phyloP scores from a whole-genome alignment of 2,113 vertebrate species.

The Oceanites oceanicus region DNA sequence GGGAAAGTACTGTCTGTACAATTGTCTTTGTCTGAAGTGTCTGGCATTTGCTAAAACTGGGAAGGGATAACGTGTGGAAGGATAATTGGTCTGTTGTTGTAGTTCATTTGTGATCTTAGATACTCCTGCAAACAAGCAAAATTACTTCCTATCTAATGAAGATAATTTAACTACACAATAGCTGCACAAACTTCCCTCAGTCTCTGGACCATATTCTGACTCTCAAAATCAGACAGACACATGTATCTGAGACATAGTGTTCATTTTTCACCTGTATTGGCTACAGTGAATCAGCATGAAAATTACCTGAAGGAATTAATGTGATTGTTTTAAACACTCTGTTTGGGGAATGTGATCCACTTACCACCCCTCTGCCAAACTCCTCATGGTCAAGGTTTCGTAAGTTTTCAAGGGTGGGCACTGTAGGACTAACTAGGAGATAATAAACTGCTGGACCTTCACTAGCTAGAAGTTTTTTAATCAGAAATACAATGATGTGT shows the following conservation, averaged over 20 bases:
- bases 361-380: neutral
- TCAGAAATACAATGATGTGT: neutral
- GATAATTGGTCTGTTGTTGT: neutral
- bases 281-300: neutral
- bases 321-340: neutral
- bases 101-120: neutral
- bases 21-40: neutral
- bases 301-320: neutral
- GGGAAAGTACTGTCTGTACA: neutral
- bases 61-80: neutral
- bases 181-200: neutral
- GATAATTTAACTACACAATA: neutral
- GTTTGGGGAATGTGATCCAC: neutral
- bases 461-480: neutral
- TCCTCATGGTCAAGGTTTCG: neutral
- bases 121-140: slow-evolving; percentile 5
- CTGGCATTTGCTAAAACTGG: neutral
- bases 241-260: neutral
- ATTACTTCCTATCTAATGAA: neutral
- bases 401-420: neutral
- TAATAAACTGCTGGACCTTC: neutral
- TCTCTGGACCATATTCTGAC: neutral
- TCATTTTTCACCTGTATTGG: neutral
- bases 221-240: neutral
- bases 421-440: neutral